Evolutionary conservation across 1,140 invertebrate genomes (phyloP).

Genomic region (Macrobrachium rosenbergii): DNA sequence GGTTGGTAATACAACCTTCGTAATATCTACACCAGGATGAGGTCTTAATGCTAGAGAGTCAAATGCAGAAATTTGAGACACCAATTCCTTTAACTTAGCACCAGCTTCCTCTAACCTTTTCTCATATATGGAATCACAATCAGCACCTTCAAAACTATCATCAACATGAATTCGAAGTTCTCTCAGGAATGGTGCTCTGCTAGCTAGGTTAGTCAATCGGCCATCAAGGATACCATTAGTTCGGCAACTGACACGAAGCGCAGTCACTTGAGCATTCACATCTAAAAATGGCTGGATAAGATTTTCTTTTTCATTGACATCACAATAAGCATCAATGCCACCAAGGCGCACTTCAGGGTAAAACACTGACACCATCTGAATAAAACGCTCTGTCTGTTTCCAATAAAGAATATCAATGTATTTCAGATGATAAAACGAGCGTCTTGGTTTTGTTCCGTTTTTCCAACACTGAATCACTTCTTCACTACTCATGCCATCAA

Average conservation of each 20-base stretch:
- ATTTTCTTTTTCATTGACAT: not conserved
- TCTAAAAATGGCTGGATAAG: slow-evolving; percentile 37
- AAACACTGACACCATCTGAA: slow-evolving; percentile 46
- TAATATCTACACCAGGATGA: not conserved
- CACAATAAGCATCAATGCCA: slow-evolving; percentile 7
- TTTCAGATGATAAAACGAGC: slow-evolving; percentile 35
- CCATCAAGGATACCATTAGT: slow-evolving; percentile 5
- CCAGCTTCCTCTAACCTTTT: slow-evolving; percentile 11
- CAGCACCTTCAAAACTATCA: slow-evolving; percentile 25
- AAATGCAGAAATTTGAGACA: slow-evolving; percentile 30
- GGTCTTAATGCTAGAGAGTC: slow-evolving; percentile 26
- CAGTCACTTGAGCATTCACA: slow-evolving; percentile 4
- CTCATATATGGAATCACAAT: slow-evolving; percentile 2
- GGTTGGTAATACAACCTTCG: slow-evolving; percentile 14
- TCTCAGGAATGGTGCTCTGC: slow-evolving; percentile 6
- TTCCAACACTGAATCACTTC: slow-evolving; percentile 40
- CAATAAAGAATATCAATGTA: slow-evolving; percentile 52
- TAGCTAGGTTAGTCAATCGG: not conserved
- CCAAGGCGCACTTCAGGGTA: slow-evolving; percentile 42
- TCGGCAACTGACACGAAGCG: slow-evolving; percentile 16
- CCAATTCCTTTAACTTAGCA: slow-evolving; percentile 34
- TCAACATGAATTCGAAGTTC: slow-evolving; percentile 29
- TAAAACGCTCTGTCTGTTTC: slow-evolving; percentile 50
- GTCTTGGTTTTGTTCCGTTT: slow-evolving; percentile 24
- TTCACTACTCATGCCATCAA: slow-evolving; percentile 46